phyloP scores from a whole-genome alignment of 1,140 invertebrate genomes.

The Drosophila leontia region DNA sequence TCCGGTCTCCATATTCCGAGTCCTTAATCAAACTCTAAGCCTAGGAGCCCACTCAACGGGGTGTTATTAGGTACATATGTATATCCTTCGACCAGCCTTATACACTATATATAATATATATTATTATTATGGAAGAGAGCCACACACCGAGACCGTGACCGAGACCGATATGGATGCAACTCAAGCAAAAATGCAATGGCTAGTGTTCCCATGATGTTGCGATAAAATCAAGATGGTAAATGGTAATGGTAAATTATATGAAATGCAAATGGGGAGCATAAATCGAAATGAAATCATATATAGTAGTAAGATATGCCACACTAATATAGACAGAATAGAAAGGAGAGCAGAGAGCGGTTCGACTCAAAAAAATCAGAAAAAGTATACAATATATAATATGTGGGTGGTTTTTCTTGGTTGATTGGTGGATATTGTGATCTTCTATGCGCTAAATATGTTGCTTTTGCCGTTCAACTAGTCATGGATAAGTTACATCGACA shows the following conservation, averaged over 20 bases:
- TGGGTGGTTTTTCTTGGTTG: slow-evolving; percentile 6
- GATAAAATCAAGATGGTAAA: slow-evolving; percentile 33
- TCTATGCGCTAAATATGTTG: slow-evolving; percentile 38
- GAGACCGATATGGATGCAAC: slow-evolving; percentile 43
- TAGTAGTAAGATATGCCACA: slow-evolving; percentile 39
- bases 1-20: slow-evolving; percentile 12
- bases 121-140: slow-evolving; percentile 16
- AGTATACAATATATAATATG: slow-evolving; percentile 3
- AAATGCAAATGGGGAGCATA: slow-evolving; percentile 15
- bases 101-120: slow-evolving; percentile 21
- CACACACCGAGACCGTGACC: slow-evolving; percentile 30
- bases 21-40: background rate
- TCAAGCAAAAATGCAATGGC: slow-evolving; percentile 68
- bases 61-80: background rate
- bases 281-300: slow-evolving; percentile 33
- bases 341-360: slow-evolving; percentile 17
- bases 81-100: slow-evolving; percentile 4
- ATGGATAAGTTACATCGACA: slow-evolving; percentile 47
- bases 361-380: slow-evolving; percentile 28
- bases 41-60: background rate
- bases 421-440: slow-evolving; percentile 30
- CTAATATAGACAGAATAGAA: slow-evolving; percentile 43
- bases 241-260: slow-evolving; percentile 18
- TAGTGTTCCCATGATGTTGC: slow-evolving; percentile 7
- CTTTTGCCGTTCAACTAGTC: slow-evolving; percentile 50